Conservation (phyloP, 2,888 invertebrate genomes). For the Agrochola macilenta region DNA sequence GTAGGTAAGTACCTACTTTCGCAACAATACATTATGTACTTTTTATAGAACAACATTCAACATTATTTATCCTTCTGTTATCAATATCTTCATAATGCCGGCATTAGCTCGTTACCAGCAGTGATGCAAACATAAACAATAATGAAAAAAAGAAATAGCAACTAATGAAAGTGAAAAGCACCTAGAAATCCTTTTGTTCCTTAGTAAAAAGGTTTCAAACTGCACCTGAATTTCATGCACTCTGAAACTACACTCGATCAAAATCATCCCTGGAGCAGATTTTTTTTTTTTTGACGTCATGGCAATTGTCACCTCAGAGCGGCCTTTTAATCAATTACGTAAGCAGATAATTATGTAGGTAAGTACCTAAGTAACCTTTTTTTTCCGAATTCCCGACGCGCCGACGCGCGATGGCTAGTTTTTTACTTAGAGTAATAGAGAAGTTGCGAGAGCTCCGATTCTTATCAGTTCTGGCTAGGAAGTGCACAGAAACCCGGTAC, state of each 20-base stretch:
- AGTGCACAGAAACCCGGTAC: background rate
- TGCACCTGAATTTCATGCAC: background rate
- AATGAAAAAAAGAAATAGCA: background rate
- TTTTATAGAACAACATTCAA: conserved; percentile 10
- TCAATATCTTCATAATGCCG: background rate
- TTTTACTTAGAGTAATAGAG: background rate
- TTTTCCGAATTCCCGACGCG: background rate
- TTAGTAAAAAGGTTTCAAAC: background rate
- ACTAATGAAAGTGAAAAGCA: background rate
- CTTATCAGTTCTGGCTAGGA: background rate
- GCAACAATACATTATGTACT: conserved; percentile 2
- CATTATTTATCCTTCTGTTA: conserved; percentile 23
- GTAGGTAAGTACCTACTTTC: background rate
- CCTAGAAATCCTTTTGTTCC: no score
- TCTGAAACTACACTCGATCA: background rate
- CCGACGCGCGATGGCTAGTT: background rate
- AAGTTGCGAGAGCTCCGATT: no score
- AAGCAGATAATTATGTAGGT: background rate
- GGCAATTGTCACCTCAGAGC: no score
- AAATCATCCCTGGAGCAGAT: no score
- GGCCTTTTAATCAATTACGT: background rate
- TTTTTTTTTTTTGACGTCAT: no score
- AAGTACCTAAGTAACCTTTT: background rate
- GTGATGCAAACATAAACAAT: background rate
- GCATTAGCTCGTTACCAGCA: background rate